These are phyloP conservation scores for Frankliniella fusca DNA, from an alignment of 2,888 invertebrate genomes.

Conservation along the genomic window DNA sequence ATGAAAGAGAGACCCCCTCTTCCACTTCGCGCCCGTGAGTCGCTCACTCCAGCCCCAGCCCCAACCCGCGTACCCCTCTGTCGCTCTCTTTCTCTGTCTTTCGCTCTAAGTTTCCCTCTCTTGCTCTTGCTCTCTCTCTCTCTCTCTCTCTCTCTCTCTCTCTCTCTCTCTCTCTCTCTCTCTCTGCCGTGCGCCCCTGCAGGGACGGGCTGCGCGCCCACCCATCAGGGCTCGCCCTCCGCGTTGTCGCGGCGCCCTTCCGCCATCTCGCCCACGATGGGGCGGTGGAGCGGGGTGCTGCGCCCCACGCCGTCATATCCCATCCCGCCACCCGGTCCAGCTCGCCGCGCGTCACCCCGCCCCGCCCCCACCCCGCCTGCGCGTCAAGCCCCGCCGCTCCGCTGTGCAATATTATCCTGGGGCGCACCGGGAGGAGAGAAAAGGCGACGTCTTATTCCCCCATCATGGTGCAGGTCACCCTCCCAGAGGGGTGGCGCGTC, in stretches of 20 bases:
- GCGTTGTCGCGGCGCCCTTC: no score
- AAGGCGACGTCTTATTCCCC: slow-evolving; percentile 2
- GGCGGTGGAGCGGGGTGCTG: background rate
- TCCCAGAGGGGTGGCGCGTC: no score
- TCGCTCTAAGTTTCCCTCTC: no score
- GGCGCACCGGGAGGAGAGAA: background rate
- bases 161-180: no score
- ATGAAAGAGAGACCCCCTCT: background rate
- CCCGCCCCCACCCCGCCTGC: background rate
- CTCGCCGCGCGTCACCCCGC: background rate
- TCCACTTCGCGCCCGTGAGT: background rate
- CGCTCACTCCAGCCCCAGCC: background rate
- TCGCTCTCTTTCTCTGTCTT: no score
- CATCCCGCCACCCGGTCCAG: background rate
- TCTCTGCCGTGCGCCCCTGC: no score
- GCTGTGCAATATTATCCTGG: background rate
- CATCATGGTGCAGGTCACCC: background rate
- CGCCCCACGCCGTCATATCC: background rate
- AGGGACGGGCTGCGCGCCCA: no score
- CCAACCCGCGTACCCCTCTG: background rate
- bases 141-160: no score
- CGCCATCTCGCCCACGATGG: background rate
- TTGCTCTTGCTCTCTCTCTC: no score
- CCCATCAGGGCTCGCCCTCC: no score
- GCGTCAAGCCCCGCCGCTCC: background rate